phyloP scores from a whole-genome alignment of 2,888 invertebrate species.

The Epirrhoe tristata region DNA sequence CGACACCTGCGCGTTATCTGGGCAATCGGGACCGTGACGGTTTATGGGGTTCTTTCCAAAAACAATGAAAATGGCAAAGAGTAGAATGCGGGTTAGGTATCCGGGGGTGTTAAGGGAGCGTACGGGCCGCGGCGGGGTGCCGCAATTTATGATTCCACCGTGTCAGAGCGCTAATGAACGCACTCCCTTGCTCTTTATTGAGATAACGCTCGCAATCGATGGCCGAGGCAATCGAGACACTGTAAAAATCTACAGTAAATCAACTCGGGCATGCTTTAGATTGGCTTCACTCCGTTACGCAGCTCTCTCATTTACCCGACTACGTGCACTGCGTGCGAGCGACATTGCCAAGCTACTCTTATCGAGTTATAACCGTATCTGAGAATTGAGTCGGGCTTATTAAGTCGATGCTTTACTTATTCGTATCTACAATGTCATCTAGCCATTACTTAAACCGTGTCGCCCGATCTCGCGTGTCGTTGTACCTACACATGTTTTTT shows the following conservation, averaged over 20 bases:
- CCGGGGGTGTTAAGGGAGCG: constrained; percentile 70
- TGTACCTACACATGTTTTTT: constrained; percentile 66
- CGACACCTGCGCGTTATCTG: constrained; percentile 81
- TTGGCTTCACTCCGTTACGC: constrained; percentile 29
- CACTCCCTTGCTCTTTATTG: constrained; percentile 84
- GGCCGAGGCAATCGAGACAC: constrained; percentile 47
- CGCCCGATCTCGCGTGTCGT: constrained; percentile 77
- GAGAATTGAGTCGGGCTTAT: constrained; percentile 1
- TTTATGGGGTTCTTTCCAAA: constrained; percentile 77
- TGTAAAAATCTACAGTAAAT: constrained; percentile 29
- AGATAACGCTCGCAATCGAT: constrained; percentile 82
- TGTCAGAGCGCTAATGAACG: constrained; percentile 85
- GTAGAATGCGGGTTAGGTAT: constrained; percentile 75
- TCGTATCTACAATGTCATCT: constrained; percentile 50
- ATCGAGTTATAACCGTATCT: constrained; percentile 16
- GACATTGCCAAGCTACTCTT: constrained; percentile 46
- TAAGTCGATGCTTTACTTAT: constrained; percentile 5
- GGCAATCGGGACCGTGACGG: constrained; percentile 75
- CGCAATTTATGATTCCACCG: constrained; percentile 83
- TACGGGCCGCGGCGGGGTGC: constrained; percentile 80
- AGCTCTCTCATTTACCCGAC: constrained; percentile 32
- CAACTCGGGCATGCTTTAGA: constrained; percentile 24
- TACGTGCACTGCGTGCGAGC: constrained; percentile 37
- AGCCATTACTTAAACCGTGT: constrained; percentile 75
- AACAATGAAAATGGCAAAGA: constrained; percentile 84